These are phyloP conservation scores for Phymorhynchus buccinoides DNA, from an alignment of 1,140 invertebrate genomes.

Conservation along the genomic window DNA sequence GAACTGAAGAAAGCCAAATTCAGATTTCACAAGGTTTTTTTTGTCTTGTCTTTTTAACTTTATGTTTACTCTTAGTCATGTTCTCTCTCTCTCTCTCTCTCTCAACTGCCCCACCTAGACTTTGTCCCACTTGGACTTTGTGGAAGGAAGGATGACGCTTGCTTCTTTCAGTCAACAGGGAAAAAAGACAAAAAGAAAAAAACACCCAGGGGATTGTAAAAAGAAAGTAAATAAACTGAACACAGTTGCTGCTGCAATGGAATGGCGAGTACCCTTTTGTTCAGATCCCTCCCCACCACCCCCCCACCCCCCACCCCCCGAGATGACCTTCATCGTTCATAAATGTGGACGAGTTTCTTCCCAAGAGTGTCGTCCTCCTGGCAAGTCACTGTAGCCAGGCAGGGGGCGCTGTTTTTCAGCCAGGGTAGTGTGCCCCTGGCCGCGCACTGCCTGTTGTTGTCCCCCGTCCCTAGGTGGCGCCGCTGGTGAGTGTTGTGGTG, in stretches of 20 bases:
- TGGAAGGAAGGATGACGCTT: too few relatives aligned
- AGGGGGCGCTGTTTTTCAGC: slow-evolving; percentile 8
- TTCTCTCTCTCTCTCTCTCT: background rate
- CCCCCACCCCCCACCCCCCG: background rate
- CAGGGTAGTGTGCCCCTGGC: too few relatives aligned
- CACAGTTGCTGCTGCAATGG: background rate
- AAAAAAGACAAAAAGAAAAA: too few relatives aligned
- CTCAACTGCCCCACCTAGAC: background rate
- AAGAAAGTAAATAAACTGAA: background rate
- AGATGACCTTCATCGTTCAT: too few relatives aligned
- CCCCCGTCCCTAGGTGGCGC: too few relatives aligned
- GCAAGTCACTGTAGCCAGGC: background rate
- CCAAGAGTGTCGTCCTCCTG: background rate
- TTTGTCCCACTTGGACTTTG: background rate
- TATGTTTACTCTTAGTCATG: background rate
- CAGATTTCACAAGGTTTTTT: too few relatives aligned
- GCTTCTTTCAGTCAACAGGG: too few relatives aligned
- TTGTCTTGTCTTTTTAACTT: background rate
- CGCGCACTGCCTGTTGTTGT: too few relatives aligned
- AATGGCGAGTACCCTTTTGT: background rate
- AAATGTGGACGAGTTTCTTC: too few relatives aligned
- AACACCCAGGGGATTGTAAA: too few relatives aligned
- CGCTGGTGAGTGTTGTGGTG: too few relatives aligned
- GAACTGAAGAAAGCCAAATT: too few relatives aligned
- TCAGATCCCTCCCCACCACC: background rate